phyloP scores from a whole-genome alignment of 2,888 invertebrate genomes.

The Dione juno region DNA sequence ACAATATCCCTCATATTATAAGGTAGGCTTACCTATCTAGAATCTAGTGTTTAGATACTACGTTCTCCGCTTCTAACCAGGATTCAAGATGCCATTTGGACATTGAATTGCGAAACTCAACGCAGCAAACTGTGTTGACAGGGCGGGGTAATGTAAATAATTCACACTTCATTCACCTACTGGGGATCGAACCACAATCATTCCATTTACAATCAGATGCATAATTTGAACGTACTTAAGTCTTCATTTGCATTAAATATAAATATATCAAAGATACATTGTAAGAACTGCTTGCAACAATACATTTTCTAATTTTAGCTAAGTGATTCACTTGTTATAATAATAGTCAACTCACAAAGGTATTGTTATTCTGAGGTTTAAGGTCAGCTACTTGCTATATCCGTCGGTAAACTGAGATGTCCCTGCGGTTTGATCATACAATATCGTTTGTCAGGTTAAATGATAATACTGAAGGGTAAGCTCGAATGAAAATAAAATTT shows the following conservation, averaged over 20 bases:
- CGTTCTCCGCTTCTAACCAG: background rate
- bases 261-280: background rate
- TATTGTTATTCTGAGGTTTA: constrained; percentile 21
- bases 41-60: no score
- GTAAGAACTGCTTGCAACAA: background rate
- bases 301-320: background rate
- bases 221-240: background rate
- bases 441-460: constrained; percentile 58
- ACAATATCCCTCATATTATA: no score
- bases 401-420: constrained; percentile 64
- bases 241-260: background rate
- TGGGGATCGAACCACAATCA: background rate
- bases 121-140: background rate
- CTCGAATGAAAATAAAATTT: constrained; percentile 7
- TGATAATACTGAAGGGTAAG: constrained; percentile 27
- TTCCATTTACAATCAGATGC: background rate
- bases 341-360: constrained; percentile 4
- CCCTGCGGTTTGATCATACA: constrained; percentile 68
- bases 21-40: no score
- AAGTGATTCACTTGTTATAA: constrained; percentile 1
- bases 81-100: background rate
- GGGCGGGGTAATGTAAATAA: background rate
- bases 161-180: background rate
- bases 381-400: constrained; percentile 42
- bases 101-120: background rate